Conservation (phyloP, 2,888 invertebrate genomes). For the Microctonus hyperodae region DNA sequence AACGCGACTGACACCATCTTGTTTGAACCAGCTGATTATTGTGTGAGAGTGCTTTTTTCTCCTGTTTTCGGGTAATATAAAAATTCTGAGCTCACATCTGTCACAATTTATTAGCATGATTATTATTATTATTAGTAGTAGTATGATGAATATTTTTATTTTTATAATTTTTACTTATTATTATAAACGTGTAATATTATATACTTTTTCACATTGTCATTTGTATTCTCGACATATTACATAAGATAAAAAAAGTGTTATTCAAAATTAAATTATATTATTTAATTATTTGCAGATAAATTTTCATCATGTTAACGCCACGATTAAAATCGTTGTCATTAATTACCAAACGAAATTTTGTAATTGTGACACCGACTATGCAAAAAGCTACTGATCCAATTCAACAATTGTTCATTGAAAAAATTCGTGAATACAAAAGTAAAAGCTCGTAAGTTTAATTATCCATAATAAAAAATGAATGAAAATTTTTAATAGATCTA, state of each 20-base stretch:
- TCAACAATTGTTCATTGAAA: slow-evolving; percentile 91
- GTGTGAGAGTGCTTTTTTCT: background rate
- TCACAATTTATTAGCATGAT: background rate
- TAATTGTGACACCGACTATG: slow-evolving; percentile 72
- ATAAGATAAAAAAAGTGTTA: slow-evolving; percentile 10
- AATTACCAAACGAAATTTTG: slow-evolving; percentile 70
- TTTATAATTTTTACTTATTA: background rate
- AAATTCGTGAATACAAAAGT: slow-evolving; percentile 87
- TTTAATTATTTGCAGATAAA: slow-evolving; percentile 16
- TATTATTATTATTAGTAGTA: no score
- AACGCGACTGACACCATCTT: slow-evolving; percentile 5
- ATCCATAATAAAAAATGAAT: background rate
- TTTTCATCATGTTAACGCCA: slow-evolving; percentile 50
- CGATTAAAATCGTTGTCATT: slow-evolving; percentile 48
- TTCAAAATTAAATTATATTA: background rate
- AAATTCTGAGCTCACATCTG: no score
- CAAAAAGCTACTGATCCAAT: slow-evolving; percentile 86
- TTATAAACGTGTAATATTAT: background rate
- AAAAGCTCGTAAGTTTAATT: slow-evolving; percentile 78
- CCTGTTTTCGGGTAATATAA: background rate
- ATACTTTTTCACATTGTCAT: background rate
- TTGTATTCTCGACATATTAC: background rate
- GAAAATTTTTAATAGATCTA: slow-evolving; percentile 15
- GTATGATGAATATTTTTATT: background rate
- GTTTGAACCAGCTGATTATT: slow-evolving; percentile 6